Base-by-base conservation (phyloP, 2,113 vertebrate species). In the Capreolus pygargus region DNA sequence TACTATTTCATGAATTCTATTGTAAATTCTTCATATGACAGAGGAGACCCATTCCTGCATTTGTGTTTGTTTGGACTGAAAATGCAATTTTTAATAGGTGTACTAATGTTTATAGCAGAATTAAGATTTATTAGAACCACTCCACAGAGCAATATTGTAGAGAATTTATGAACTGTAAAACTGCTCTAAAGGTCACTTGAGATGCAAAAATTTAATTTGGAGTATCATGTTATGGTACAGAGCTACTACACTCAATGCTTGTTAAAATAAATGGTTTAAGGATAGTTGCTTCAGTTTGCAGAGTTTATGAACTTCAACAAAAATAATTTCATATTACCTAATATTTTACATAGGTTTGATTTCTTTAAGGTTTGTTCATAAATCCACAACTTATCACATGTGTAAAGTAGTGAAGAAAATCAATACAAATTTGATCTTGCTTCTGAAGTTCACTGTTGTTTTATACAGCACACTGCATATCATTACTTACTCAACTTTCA, bases 101-200 rank as follows among this genome's bases (percentile, higher is more conserved):
- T 95, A 97, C 67, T 96, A 98, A 97, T 93, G 76, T 98, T 98
- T 98, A 98, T 50, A 98, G 94, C 96, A 98, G 97, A 98, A 98
- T 98, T 97, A 98, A 98, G 98, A 99, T 99, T 99, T 99, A 99
- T 98, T 99, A 98, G 98, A 98, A 98, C 54, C 97, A 96, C 96
- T 98, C 98, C 95, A 97, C 97, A 97, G 98, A 98, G 98, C 97
- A 98, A 96, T 76, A 97, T 95, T 98, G 98, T 97, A 98, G 98
- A 98, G 98, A 98, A 99, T 99, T 99, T 99, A 99, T 98, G 98
- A 99, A 98, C 98, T 99, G 98, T 99, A 98, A 98, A 99, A 98
- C 94, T 94, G 97, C 97, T 95, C 98, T 98, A 99, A 98, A 98
- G 98, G 98, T 98, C 98, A 98, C 97, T 98, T 98, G 98, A 99